Conservation (phyloP, 2,113 vertebrate species). For the Lucifuga dentata region DNA sequence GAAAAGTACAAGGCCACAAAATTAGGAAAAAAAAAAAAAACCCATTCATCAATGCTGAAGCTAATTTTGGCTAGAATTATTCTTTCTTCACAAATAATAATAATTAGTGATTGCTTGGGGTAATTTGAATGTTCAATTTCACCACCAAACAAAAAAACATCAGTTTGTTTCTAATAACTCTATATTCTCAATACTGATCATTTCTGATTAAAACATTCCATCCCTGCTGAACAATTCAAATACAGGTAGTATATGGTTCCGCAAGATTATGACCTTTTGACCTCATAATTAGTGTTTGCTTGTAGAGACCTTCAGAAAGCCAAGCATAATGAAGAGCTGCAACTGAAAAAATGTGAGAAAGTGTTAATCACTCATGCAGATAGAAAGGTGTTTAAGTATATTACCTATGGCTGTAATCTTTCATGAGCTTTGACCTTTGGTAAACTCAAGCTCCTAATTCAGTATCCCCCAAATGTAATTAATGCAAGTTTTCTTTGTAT, state of each 20-base stretch:
- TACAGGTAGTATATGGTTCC: constrained; percentile 19
- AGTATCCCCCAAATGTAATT: background rate
- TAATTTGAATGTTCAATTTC: background rate
- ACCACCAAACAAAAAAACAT: background rate
- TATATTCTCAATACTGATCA: background rate
- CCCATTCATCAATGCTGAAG: no score
- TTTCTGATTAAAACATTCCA: constrained; percentile 7
- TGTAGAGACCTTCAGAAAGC: constrained; percentile 12
- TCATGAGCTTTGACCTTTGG: no score
- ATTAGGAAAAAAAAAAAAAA: no score
- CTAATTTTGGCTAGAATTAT: no score
- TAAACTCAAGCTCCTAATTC: no score
- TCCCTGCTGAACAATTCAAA: constrained; percentile 14
- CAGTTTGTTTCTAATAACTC: background rate
- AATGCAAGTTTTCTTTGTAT: constrained; percentile 19
- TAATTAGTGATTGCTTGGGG: no score
- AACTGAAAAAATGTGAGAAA: no score
- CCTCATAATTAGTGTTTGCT: constrained; percentile 19
- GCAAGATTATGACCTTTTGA: constrained; percentile 26
- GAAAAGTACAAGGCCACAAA: no score
- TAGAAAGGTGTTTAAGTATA: no score
- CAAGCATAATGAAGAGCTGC: background rate
- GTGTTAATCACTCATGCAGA: no score
- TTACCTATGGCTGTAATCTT: no score
- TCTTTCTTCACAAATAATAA: no score